These are phyloP conservation scores for Discoglossus pictus DNA, from an alignment of 2,797 vertebrate species.

Conservation along the genomic window DNA sequence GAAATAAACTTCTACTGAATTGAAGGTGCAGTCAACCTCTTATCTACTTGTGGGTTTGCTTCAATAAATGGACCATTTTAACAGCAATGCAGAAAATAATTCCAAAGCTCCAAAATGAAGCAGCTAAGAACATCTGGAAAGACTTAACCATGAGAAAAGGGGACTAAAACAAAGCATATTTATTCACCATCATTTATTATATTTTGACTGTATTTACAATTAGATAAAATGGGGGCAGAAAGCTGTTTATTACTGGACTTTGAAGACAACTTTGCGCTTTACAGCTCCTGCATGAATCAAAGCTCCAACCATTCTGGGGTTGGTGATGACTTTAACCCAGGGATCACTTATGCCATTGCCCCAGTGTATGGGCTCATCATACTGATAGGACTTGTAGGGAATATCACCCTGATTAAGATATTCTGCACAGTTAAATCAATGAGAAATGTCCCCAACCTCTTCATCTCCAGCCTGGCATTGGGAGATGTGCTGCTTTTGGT, in stretches of 20 bases:
- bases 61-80: neutral
- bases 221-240: constrained; percentile 68
- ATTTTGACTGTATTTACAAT: neutral
- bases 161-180: neutral
- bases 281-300: constrained; percentile 64
- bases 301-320: constrained; percentile 58
- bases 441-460: constrained; percentile 90
- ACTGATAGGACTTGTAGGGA: constrained; percentile 85
- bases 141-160: neutral
- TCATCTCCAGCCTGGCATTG: constrained; percentile 92
- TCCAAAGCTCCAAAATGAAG: neutral
- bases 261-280: constrained; percentile 63
- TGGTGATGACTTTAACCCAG: constrained; percentile 73
- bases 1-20: constrained; percentile 1
- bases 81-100: neutral
- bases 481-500: constrained; percentile 90
- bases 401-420: constrained; percentile 91
- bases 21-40: neutral
- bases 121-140: neutral
- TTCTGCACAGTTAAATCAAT: constrained; percentile 88
- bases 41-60: neutral
- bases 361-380: constrained; percentile 84
- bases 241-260: constrained; percentile 64
- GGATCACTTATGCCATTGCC: constrained; percentile 80
- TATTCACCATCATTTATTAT: neutral